phyloP scores from a whole-genome alignment of 2,888 invertebrate species.

The Xanthostigma xanthostigma region DNA sequence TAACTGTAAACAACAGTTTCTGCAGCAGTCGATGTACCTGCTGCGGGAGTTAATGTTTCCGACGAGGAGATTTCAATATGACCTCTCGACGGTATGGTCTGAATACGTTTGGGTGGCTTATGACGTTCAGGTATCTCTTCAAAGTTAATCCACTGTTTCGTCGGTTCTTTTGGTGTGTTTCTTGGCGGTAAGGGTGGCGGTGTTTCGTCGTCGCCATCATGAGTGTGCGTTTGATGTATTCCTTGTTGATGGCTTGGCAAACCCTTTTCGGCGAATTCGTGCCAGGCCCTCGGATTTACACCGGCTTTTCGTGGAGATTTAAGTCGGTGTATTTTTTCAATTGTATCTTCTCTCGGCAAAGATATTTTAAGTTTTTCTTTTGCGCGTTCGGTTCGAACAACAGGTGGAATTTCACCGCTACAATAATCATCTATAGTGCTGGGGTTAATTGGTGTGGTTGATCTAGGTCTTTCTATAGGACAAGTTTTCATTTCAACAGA shows the following conservation, averaged over 20 bases:
- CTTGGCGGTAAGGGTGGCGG: constrained; percentile 32
- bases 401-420: constrained; percentile 24
- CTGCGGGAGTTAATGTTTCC: constrained; percentile 20
- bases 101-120: constrained; percentile 68
- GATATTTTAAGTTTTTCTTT: constrained; percentile 53
- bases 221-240: constrained; percentile 16
- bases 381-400: constrained; percentile 18
- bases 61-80: constrained; percentile 27
- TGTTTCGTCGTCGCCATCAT: constrained; percentile 19
- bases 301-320: constrained; percentile 36
- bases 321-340: constrained; percentile 23
- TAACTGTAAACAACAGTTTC: constrained; percentile 51
- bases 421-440: constrained; percentile 58
- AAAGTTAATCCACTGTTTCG: constrained; percentile 68
- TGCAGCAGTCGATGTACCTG: constrained; percentile 16
- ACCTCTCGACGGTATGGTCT: constrained; percentile 53
- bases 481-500: constrained; percentile 47
- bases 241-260: constrained; percentile 24
- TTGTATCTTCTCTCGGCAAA: constrained; percentile 43
- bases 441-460: constrained; percentile 56
- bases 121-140: constrained; percentile 73
- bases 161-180: constrained; percentile 21
- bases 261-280: constrained; percentile 48
- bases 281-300: constrained; percentile 35
- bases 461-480: constrained; percentile 59